Conservation (phyloP, 2,113 vertebrate species). For the Atrichornis clamosus region DNA sequence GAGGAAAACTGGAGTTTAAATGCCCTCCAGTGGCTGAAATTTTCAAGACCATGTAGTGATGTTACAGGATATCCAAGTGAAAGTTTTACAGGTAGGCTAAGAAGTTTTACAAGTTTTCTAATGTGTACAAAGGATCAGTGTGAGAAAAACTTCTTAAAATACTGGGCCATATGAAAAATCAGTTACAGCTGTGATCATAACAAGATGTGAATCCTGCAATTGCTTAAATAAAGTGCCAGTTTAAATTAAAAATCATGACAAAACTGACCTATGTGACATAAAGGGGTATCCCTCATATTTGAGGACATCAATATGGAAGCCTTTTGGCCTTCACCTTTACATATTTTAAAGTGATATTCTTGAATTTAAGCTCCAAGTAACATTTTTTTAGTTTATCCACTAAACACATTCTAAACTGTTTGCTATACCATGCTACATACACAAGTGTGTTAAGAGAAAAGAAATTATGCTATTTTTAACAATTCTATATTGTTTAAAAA, state of each 20-base stretch:
- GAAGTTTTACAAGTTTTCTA: neutral
- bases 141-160: neutral
- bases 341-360: neutral
- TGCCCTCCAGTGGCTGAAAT: constrained; percentile 55
- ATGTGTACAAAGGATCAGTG: neutral
- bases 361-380: neutral
- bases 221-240: neutral
- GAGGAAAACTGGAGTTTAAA: neutral
- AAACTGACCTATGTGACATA: neutral
- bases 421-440: neutral
- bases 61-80: neutral
- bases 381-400: neutral
- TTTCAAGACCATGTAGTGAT: neutral
- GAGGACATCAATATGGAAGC: neutral
- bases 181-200: neutral
- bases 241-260: neutral
- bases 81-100: neutral
- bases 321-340: neutral
- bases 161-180: neutral
- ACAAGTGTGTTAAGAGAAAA: neutral
- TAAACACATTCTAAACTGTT: neutral
- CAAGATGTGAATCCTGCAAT: neutral
- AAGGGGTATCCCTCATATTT: neutral
- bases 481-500: neutral
- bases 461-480: neutral